Evolutionary conservation across 2,797 vertebrate species (phyloP).

Genomic region (Chiroxiphia lanceolata): DNA sequence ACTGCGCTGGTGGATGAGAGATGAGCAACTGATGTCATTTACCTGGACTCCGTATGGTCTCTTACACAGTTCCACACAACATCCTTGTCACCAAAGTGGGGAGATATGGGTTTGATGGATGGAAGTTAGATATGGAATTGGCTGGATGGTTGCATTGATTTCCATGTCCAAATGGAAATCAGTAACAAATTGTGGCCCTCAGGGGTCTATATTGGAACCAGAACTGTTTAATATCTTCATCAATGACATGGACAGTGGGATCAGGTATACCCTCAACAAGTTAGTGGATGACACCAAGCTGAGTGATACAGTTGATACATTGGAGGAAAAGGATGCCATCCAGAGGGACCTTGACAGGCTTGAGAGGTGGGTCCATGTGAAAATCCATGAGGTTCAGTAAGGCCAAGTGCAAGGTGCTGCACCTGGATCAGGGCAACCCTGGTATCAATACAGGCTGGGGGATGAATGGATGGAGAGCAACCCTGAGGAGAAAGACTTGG

Average conservation of each 20-base stretch:
- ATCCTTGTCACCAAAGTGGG: background rate
- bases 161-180: background rate
- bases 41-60: background rate
- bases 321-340: background rate
- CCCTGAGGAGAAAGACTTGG: background rate
- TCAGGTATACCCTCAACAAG: background rate
- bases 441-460: background rate
- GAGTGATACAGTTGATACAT: background rate
- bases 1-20: background rate
- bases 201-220: fast-evolving
- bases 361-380: background rate
- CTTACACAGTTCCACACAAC: background rate
- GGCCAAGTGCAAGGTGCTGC: background rate
- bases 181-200: background rate
- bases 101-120: background rate
- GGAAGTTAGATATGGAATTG: background rate
- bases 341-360: background rate
- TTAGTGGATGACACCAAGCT: background rate
- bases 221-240: background rate
- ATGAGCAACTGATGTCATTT: background rate
- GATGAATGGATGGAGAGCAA: background rate
- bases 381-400: background rate
- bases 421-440: fast-evolving
- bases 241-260: background rate
- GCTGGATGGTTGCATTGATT: background rate